Base-by-base conservation (phyloP, 2,113 vertebrate species). In the Coturnix japonica region DNA sequence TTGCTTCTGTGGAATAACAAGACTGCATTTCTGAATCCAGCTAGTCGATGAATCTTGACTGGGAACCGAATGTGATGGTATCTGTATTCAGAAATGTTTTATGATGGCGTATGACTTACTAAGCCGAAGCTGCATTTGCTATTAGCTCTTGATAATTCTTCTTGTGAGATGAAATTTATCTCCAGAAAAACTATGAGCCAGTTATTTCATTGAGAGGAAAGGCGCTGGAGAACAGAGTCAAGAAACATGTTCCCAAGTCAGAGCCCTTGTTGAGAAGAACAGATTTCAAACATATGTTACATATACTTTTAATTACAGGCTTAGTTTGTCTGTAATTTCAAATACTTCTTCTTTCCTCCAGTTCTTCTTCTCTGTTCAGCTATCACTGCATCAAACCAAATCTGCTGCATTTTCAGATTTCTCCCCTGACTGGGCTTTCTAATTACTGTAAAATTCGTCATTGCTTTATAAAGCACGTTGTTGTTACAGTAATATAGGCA, bases 221-320 rank as follows among this genome's bases (percentile, higher is more conserved):
- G 73, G 51, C 11, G 35, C 17, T 51, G 33, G 25, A 76, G 41
- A 74, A 59, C 2, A 5, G 41, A 33, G 35, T 87, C 41, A 85
- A 70, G 79, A 54, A 87, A 17, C 4, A 14, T 0, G 0, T 65
- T 89, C 21, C 30, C 13, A 53, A 87, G 43, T 53, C 71, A 54
- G 31, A 84, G 16, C 8, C 30, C 44, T 82, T 49, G 26, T 77
- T 91, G 64, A 63, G 9, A 41, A 63, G 46, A 83, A 74, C 16
- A 77, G 43, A 81, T 91, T 95, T 93, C 39, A 90, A 87, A 51
- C 46, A 20, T 44, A 21, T 73, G 41, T 80, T 95, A 91, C 87
- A 74, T 87, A 67, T 31, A 71, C 26, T 83, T 77, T 63, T 49
- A 81, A 85, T 87, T 91, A 59, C 37, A 67, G 43, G 28, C 9